Conservation (phyloP, 2,888 invertebrate species). For the Rhamphomyia laevipes region DNA sequence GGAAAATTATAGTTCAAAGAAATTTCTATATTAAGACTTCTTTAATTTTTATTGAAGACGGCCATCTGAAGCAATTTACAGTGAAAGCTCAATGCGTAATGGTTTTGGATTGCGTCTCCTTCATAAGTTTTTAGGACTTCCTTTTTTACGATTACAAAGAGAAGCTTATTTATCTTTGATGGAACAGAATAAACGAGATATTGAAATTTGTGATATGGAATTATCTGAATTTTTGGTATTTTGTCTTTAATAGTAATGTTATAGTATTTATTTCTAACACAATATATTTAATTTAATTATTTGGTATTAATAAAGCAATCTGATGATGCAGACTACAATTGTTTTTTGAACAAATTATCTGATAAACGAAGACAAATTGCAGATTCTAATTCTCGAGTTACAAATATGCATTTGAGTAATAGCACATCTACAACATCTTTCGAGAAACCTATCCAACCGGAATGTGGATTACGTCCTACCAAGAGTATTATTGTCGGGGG, state of each 20-base stretch:
- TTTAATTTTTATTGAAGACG: conserved; percentile 27
- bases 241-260: too few species aligned
- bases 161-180: conserved; percentile 73
- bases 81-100: conserved; percentile 90
- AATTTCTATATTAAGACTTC: too few species aligned
- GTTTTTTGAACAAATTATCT: conserved; percentile 62
- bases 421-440: too few species aligned
- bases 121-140: conserved; percentile 90
- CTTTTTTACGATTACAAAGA: conserved; percentile 81
- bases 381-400: conserved; percentile 44
- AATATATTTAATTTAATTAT: too few species aligned
- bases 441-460: conserved; percentile 20
- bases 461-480: conserved; percentile 36
- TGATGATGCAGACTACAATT: conserved; percentile 63
- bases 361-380: conserved; percentile 62
- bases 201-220: conserved; percentile 60
- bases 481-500: conserved; percentile 18
- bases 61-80: conserved; percentile 64
- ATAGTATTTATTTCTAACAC: too few species aligned
- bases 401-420: conserved; percentile 7
- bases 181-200: conserved; percentile 73
- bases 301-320: conserved; percentile 38
- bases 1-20: background rate
- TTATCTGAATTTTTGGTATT: conserved; percentile 58
- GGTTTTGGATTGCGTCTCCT: conserved; percentile 86